Evolutionary conservation across 2,888 invertebrate species (phyloP).

Genomic region (Galerucella pusilla): DNA sequence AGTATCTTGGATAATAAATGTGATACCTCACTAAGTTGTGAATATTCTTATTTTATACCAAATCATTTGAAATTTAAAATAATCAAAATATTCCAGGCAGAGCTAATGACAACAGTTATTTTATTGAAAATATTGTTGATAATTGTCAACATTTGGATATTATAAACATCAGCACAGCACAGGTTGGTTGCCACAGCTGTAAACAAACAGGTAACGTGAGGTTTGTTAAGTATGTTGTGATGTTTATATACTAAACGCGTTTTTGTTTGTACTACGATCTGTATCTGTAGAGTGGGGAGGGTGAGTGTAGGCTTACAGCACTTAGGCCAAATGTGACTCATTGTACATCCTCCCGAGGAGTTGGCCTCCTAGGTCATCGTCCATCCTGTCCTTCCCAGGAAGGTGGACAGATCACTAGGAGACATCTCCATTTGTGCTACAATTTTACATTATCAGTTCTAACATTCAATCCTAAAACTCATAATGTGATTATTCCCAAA

Average conservation of each 20-base stretch:
- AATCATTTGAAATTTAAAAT: too few species aligned
- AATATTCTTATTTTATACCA: too few species aligned
- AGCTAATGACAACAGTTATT: not conserved
- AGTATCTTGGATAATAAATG: not conserved
- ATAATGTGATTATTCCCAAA: not conserved
- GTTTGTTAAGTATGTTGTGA: slow-evolving; percentile 2
- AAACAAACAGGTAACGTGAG: not conserved
- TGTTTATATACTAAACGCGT: not conserved
- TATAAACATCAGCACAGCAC: not conserved
- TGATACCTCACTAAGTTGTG: too few species aligned
- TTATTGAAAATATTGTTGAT: too few species aligned
- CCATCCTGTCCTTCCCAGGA: too few species aligned
- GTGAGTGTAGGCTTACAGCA: too few species aligned
- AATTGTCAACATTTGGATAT: not conserved
- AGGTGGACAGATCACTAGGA: too few species aligned
- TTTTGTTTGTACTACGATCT: not conserved
- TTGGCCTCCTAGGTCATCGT: too few species aligned
- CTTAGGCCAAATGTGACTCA: too few species aligned
- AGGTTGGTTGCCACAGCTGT: slow-evolving; percentile 4
- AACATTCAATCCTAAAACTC: not conserved
- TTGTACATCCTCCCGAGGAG: too few species aligned
- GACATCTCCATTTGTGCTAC: too few species aligned
- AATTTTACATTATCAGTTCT: not conserved
- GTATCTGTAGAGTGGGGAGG: too few species aligned
- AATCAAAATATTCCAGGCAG: not conserved